Evolutionary conservation across 2,888 invertebrate species (phyloP).

Genomic region (Choristoneura rosaceana): DNA sequence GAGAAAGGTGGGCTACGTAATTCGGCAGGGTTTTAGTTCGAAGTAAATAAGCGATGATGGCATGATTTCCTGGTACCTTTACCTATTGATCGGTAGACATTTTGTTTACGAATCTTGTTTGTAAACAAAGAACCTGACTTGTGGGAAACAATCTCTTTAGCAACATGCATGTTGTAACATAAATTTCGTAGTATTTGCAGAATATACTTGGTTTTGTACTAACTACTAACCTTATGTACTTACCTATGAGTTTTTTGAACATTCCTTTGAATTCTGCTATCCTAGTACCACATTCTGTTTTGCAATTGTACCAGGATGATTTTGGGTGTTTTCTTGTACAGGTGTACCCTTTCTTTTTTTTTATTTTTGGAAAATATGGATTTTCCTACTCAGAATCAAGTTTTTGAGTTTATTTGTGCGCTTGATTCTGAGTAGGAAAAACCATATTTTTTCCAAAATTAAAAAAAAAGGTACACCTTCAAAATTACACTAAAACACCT

Average conservation of each 20-base stretch:
- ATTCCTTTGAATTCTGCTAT: background rate
- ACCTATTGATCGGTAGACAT: slow-evolving; percentile 58
- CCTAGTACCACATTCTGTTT: background rate
- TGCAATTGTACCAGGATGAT: background rate
- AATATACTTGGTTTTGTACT: background rate
- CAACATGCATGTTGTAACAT: background rate
- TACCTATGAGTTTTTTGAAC: background rate
- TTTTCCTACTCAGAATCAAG: too few species aligned
- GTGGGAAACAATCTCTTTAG: background rate
- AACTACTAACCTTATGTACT: background rate
- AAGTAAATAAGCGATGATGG: slow-evolving; percentile 48
- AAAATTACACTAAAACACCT: too few species aligned
- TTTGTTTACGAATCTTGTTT: slow-evolving; percentile 53
- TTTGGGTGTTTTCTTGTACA: background rate
- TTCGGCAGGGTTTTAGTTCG: slow-evolving; percentile 56
- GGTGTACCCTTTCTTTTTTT: background rate
- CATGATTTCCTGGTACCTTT: slow-evolving; percentile 62
- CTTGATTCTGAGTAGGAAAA: too few species aligned
- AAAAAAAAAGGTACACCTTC: too few species aligned
- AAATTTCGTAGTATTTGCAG: background rate
- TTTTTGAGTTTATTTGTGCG: too few species aligned
- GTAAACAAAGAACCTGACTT: slow-evolving; percentile 49
- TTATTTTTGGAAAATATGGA: too few species aligned
- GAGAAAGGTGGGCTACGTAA: slow-evolving; percentile 47
- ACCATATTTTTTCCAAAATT: too few species aligned